Percentiles rank a stretch among this genome's conserved stretches.
These are phyloP conservation scores for Rhimphoctona megacephalus DNA, from an alignment of 2,888 invertebrate genomes.

Conservation along the genomic window DNA sequence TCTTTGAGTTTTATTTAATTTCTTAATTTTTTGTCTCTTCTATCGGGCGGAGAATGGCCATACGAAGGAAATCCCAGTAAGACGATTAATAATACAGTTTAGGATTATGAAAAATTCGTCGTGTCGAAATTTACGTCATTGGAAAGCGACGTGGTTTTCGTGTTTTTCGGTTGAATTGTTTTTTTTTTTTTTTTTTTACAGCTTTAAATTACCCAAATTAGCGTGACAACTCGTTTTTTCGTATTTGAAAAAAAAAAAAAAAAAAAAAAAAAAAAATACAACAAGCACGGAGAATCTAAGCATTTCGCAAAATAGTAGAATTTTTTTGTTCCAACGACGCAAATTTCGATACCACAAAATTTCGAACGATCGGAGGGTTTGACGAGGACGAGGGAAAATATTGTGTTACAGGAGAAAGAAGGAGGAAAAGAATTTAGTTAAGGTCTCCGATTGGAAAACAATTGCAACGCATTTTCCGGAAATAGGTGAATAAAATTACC, in stretches of 20 bases:
- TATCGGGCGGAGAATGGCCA: conserved; percentile 79
- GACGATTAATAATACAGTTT: conserved; percentile 48
- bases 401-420: conserved; percentile 40
- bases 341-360: background rate
- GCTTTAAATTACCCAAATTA: background rate
- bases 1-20: background rate
- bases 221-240: background rate
- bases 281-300: background rate
- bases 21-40: conserved; percentile 67
- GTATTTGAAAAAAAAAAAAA: no score
- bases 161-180: no score
- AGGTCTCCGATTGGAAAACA: no score
- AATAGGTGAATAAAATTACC: conserved; percentile 15
- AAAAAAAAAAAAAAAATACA: no score
- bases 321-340: background rate
- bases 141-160: no score
- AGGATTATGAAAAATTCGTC: conserved; percentile 30
- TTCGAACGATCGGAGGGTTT: background rate
- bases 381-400: conserved; percentile 25
- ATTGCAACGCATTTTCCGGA: conserved; percentile 16
- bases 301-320: background rate
- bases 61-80: conserved; percentile 45
- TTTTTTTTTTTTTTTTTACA: background rate
- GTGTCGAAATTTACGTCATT: no score
- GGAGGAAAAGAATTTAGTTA: no score